A percentile compares a stretch with the other conserved stretches of the same genome.
phyloP scores from a whole-genome alignment of 2,888 invertebrate species.

The Caenorhabditis wallacei region DNA sequence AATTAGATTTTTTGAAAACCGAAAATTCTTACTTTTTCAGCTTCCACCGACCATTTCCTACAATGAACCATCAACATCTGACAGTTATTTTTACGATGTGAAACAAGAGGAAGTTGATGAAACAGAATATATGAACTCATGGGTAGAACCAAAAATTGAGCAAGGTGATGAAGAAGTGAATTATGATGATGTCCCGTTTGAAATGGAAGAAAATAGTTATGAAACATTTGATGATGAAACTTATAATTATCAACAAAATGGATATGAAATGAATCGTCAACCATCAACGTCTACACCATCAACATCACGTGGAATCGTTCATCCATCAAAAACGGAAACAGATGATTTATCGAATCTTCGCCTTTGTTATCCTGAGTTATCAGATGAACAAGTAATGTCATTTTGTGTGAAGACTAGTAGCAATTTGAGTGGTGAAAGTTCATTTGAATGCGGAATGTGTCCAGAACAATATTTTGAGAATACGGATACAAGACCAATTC shows the following conservation, averaged over 20 bases:
- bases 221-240: background rate
- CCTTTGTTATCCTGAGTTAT: slow-evolving; percentile 6
- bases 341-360: background rate
- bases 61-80: background rate
- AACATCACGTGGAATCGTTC: background rate
- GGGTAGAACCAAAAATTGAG: slow-evolving; percentile 27
- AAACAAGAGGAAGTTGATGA: slow-evolving; percentile 7
- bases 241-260: background rate
- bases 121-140: background rate
- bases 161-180: background rate
- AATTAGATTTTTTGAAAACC: too few relatives aligned
- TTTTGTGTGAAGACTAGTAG: slow-evolving; percentile 44
- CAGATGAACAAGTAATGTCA: slow-evolving; percentile 26
- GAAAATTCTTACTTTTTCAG: background rate
- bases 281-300: slow-evolving; percentile 24
- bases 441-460: slow-evolving; percentile 41
- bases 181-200: slow-evolving; percentile 14
- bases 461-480: slow-evolving; percentile 1
- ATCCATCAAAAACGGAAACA: background rate
- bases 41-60: background rate
- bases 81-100: background rate
- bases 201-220: slow-evolving; percentile 21
- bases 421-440: slow-evolving; percentile 18
- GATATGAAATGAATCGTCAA: background rate
- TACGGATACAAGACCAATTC: slow-evolving; percentile 18